Evolutionary conservation across 1,140 invertebrate genomes (phyloP).

Genomic region (Penaeus indicus): DNA sequence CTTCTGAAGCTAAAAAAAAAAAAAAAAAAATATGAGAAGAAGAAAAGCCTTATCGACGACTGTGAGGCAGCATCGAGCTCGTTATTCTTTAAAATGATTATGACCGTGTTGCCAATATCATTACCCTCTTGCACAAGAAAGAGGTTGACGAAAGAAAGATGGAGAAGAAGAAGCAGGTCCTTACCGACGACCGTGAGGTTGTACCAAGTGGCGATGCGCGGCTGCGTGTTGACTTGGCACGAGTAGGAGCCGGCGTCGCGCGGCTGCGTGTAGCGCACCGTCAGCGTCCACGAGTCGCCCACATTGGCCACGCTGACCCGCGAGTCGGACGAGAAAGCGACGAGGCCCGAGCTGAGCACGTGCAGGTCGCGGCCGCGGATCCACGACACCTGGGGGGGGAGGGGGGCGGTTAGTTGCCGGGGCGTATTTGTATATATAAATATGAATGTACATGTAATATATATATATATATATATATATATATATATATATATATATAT

Average conservation of each 20-base stretch:
- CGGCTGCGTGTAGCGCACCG: constrained; percentile 88
- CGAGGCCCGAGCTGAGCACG: constrained; percentile 56
- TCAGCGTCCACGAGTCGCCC: constrained; percentile 88
- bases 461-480: not conserved
- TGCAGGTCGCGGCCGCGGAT: constrained; percentile 60
- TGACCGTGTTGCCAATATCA: too few relatives aligned
- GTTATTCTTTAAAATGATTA: too few relatives aligned
- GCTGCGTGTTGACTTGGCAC: constrained; percentile 72
- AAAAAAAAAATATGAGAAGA: too few relatives aligned
- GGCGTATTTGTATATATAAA: too few relatives aligned
- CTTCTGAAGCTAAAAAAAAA: too few relatives aligned
- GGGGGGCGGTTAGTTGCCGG: not conserved
- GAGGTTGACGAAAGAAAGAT: too few relatives aligned
- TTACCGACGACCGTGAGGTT: constrained; percentile 66
- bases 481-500: too few relatives aligned
- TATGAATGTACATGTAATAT: not conserved
- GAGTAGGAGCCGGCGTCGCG: constrained; percentile 89
- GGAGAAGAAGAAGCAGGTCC: not conserved
- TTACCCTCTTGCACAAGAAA: too few relatives aligned
- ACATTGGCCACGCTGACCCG: constrained; percentile 50
- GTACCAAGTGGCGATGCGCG: constrained; percentile 59
- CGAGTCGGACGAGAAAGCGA: constrained; percentile 61
- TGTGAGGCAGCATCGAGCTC: too few relatives aligned
- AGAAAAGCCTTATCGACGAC: too few relatives aligned
- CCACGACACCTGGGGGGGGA: constrained; percentile 27